Evolutionary conservation across 2,113 vertebrate species (phyloP).

Genomic region (Smithornis capensis): DNA sequence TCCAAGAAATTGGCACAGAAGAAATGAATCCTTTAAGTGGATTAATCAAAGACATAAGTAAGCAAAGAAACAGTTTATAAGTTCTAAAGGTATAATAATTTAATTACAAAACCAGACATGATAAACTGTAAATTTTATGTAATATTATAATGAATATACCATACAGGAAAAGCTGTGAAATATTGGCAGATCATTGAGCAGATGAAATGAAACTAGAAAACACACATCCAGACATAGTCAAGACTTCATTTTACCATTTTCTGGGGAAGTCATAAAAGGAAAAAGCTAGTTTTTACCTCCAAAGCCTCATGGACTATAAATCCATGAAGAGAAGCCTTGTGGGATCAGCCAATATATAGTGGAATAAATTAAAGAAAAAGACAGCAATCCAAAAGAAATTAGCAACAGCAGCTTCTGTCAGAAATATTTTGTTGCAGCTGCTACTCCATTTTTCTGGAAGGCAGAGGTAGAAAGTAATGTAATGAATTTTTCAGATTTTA

Average conservation of each 20-base stretch:
- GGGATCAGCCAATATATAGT: not conserved
- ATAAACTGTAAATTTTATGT: not conserved
- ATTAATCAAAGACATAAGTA: not conserved
- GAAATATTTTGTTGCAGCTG: not conserved
- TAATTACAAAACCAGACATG: not conserved
- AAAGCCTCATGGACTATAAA: not conserved
- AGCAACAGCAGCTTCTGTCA: not conserved
- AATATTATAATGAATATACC: not conserved
- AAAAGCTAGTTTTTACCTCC: not conserved
- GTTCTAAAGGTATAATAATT: not conserved
- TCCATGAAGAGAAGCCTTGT: not conserved
- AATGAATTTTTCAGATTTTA: not conserved
- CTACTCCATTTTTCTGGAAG: not conserved
- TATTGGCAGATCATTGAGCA: not conserved
- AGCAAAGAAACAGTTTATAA: not conserved
- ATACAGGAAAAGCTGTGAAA: not conserved
- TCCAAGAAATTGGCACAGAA: not conserved
- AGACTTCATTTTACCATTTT: not conserved
- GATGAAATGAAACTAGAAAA: not conserved
- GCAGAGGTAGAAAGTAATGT: not conserved
- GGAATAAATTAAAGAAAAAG: not conserved
- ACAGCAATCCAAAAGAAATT: not conserved
- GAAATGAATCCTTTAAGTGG: not conserved
- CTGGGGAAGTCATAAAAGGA: not conserved
- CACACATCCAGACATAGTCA: not conserved